Base-by-base conservation (phyloP, 2,797 vertebrate species). In the Chromis chromis region DNA sequence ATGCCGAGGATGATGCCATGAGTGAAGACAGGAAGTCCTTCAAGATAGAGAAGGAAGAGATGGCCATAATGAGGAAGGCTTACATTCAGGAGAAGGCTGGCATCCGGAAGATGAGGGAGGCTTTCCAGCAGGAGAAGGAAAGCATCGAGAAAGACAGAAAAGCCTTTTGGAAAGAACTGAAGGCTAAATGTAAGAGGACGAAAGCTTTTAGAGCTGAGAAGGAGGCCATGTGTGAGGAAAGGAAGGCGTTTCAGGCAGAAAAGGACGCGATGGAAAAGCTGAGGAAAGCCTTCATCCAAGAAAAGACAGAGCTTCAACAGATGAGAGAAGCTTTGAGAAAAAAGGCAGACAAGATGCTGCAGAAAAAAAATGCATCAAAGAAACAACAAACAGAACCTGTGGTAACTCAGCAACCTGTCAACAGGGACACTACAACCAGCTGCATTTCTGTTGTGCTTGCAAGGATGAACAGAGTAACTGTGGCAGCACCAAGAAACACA, bases 401-500 rank as follows among this genome's bases (percentile, higher is more conserved):
- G 48, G 27, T 31, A 60, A 49, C n/a, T 56, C 21, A 70, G 13
- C 31, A 46, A 63, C 50, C 33, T 11, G n/a, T 50, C 42, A 69
- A 58, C 69, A 46, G 11, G 33, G 22, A 19, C 53, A 53, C 71
- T 67, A 60, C 13, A 40, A 22, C n/a, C 44, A 16, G 14, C 3
- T 44, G 5, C 70, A 49, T 65, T 67, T 25, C 46, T 40, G 28
- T 53, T 49, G 28, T 52, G 24, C 39, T 13, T 64, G 42, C 7
- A 44, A 16, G 4, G 42, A 17, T 44, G 42, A 44, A 7, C 42
- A 44, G 42, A 6, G 46, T 10, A 31, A 53, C 33, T 68, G 46
- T 25, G 70, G 46, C 77, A 59, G 61, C 40, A 66, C 22, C 25
- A 46, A 57, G 19, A 60, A 60, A 67, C 19, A 4, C 8, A 25